Evolutionary conservation across 92 coral and sea anemone genomes (phyloP), one percentile per base, ranked within the genome.

Genomic region (Phymanthus crucifer): DNA sequence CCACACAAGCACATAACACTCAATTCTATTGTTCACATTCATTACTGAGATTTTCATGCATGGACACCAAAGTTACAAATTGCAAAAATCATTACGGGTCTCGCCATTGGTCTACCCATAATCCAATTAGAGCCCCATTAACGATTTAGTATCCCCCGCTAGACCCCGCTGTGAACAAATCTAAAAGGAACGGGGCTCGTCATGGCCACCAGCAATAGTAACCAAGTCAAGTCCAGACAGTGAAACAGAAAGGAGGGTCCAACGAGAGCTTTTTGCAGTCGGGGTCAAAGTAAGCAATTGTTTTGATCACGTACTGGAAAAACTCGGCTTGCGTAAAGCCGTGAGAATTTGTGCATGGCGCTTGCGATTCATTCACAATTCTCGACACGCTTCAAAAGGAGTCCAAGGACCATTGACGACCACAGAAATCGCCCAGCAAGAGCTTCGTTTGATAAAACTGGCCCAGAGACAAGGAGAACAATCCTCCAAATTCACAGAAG

Each of bases 251-350:
- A 34, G 84, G 87, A 87, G 73, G 80, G 83, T 82, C 54, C 91
- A 80, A 90, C 88, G 78, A 81, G 87, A 82, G 32, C 87, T 81
- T 71, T 83, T 90, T 73, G 93, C 88, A 35, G 88, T 61, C 34
- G 79, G 75, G 61, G 89, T 87, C 40, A 80, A 80, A 35, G 78
- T 37, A 26, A 83, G 32, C 27, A 29, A 87, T 66, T 78, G 80
- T 65, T 78, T 83, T 23, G 89, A 87, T 66, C 54, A 2, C 29
- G 48, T 90, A 0, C 95, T 91, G 70, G 89, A 85, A 33, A 78
- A 73, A 88, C 84, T 84, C 86, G 87, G 84, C 79, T 81, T 91
- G 89, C 80, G 86, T 43, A 87, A 85, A 88, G 90, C 86, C 89
- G 67, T 77, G 84, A 87, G 90, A 73, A 70, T 91, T 82, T 48